A percentile compares a stretch with the other conserved stretches of the same genome.
These are phyloP conservation scores for Atherinosoma microstoma DNA, from an alignment of 2,797 vertebrate genomes.

Conservation along the genomic window DNA sequence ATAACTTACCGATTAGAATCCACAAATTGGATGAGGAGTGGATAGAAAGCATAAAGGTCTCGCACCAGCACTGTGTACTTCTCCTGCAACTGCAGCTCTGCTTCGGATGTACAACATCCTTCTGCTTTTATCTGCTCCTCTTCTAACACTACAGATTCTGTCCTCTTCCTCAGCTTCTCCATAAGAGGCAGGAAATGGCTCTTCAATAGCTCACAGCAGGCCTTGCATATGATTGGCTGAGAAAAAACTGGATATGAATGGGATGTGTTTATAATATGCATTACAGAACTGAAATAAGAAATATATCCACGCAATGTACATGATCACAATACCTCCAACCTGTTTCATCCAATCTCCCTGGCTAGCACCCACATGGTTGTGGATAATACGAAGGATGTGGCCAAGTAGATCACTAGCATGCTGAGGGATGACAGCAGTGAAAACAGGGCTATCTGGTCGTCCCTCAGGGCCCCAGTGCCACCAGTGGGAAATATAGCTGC, in stretches of 20 bases:
- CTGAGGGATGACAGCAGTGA: slow-evolving; percentile 86
- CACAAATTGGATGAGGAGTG: slow-evolving; percentile 93
- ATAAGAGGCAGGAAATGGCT: slow-evolving; percentile 95
- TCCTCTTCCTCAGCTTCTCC: slow-evolving; percentile 94
- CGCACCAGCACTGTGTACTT: slow-evolving; percentile 91
- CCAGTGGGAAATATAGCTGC: slow-evolving; percentile 93
- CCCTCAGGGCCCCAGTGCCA: slow-evolving; percentile 85
- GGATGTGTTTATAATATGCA: slow-evolving; percentile 4
- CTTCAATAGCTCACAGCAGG: slow-evolving; percentile 87
- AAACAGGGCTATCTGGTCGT: slow-evolving; percentile 75
- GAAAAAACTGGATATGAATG: slow-evolving; percentile 85
- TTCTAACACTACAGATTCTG: slow-evolving; percentile 88
- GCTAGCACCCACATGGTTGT: slow-evolving; percentile 90
- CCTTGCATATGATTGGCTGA: slow-evolving; percentile 92
- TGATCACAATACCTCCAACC: slow-evolving; percentile 86
- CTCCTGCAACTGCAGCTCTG: slow-evolving; percentile 92
- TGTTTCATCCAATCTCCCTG: slow-evolving; percentile 94
- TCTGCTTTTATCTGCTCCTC: slow-evolving; percentile 92
- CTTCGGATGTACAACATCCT: slow-evolving; percentile 87
- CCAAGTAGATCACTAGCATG: slow-evolving; percentile 91
- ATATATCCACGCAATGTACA: neutral
- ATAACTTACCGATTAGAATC: slow-evolving; percentile 90
- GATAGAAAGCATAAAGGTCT: slow-evolving; percentile 96
- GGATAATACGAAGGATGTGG: slow-evolving; percentile 91
- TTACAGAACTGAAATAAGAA: neutral